Conservation (phyloP, 2,113 vertebrate species). For the Entelurus aequoreus region DNA sequence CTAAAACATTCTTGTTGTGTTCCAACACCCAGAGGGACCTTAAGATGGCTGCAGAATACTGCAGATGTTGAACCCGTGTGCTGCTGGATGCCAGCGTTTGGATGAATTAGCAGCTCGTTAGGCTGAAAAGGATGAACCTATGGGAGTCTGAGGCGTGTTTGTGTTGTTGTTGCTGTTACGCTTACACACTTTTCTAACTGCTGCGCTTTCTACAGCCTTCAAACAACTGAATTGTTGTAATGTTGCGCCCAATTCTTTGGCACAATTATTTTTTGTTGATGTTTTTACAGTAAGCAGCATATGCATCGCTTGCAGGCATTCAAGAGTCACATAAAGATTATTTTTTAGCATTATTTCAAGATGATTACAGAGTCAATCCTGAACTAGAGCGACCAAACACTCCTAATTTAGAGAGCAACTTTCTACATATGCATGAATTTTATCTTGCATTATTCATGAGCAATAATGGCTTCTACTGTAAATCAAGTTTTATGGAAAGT, state of each 20-base stretch:
- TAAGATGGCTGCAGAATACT: conserved; percentile 65
- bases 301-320: conserved; percentile 8
- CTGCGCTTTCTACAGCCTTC: conserved; percentile 55
- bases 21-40: conserved; percentile 50
- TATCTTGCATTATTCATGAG: too few relatives aligned
- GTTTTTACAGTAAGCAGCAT: conserved; percentile 23
- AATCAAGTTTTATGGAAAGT: background rate
- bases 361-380: background rate
- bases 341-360: background rate
- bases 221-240: conserved; percentile 49
- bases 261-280: conserved; percentile 6
- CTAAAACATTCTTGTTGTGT: conserved; percentile 44
- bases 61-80: conserved; percentile 61
- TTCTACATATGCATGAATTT: background rate
- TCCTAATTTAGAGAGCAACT: background rate
- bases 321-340: background rate
- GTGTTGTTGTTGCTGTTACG: conserved; percentile 43
- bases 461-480: background rate
- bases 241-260: conserved; percentile 22
- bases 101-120: conserved; percentile 66
- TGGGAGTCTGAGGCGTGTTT: conserved; percentile 70
- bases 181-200: conserved; percentile 65
- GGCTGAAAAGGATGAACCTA: conserved; percentile 70
- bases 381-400: background rate
- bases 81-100: conserved; percentile 58